phyloP scores from a whole-genome alignment of 1,140 invertebrate species.

The Drosophila neocordata region DNA sequence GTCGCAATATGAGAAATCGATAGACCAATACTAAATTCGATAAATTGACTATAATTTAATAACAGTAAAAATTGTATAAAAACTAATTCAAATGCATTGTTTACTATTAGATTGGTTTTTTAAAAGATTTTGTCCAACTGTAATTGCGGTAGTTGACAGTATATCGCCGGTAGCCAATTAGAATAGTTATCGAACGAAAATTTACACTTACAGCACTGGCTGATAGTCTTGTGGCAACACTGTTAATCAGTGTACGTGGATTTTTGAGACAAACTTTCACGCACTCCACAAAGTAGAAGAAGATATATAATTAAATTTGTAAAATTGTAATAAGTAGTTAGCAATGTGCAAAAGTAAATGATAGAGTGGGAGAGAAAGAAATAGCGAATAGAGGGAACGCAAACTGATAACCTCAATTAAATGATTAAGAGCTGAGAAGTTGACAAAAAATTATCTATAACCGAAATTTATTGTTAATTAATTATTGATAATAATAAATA shows the following conservation, averaged over 20 bases:
- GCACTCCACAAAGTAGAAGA: slow-evolving; percentile 13
- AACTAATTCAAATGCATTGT: too few species aligned
- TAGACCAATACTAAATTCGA: too few species aligned
- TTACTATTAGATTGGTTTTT: too few species aligned
- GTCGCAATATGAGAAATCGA: background rate
- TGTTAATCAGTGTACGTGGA: slow-evolving; percentile 36
- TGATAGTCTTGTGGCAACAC: background rate
- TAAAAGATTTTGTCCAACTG: too few species aligned
- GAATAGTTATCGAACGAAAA: too few species aligned
- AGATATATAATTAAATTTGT: background rate
- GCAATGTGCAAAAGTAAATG: slow-evolving; percentile 21
- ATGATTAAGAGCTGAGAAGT: background rate
- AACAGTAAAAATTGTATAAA: too few species aligned
- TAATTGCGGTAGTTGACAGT: too few species aligned
- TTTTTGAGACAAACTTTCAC: slow-evolving; percentile 33
- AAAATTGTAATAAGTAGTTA: background rate
- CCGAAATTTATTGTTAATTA: slow-evolving; percentile 34
- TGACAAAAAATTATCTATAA: slow-evolving; percentile 6
- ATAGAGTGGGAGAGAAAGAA: background rate
- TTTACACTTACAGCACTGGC: too few species aligned
- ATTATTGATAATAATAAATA: slow-evolving; percentile 63
- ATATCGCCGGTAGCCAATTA: too few species aligned
- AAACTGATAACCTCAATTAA: background rate
- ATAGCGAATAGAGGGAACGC: background rate
- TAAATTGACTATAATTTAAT: too few species aligned